Evolutionary conservation across 2,888 invertebrate species (phyloP).

Genomic region (Callyntrura sp.): DNA sequence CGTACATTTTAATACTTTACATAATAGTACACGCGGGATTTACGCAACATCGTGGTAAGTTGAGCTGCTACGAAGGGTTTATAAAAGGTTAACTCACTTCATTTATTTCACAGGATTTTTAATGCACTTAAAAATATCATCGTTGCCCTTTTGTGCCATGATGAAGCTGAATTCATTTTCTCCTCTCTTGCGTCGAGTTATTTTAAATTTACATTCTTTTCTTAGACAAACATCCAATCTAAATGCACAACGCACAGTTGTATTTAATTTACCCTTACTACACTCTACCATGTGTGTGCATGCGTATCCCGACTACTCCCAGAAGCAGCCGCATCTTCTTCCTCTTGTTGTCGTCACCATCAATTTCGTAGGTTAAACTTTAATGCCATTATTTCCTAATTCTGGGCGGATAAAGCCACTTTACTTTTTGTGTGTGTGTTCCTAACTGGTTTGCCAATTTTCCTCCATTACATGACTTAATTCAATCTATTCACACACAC

Average conservation of each 20-base stretch:
- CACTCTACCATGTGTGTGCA: no score
- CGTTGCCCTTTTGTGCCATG: no score
- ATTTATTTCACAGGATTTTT: conserved; percentile 23
- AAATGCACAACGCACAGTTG: no score
- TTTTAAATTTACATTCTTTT: conserved; percentile 2
- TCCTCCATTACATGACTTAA: conserved; percentile 52
- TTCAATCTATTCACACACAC: conserved; percentile 23
- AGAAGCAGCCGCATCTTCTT: no score
- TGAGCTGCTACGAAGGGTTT: neutral
- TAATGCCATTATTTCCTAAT: conserved; percentile 20
- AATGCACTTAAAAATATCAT: no score
- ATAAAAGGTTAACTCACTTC: conserved; percentile 26
- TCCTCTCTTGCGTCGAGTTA: neutral
- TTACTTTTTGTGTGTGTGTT: neutral
- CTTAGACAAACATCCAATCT: no score
- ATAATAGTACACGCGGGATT: no score
- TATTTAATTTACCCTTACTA: neutral
- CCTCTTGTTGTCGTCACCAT: neutral
- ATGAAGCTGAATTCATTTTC: conserved; percentile 35
- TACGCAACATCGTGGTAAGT: conserved; percentile 4
- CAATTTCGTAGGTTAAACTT: neutral
- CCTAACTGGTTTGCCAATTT: conserved; percentile 59
- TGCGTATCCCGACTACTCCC: no score
- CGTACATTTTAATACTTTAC: neutral
- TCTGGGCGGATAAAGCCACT: conserved; percentile 30